Percentiles rank a stretch among this genome's conserved stretches.
phyloP scores from a whole-genome alignment of 64 coral and sea anemone species.

The Pocillopora damicornis region DNA sequence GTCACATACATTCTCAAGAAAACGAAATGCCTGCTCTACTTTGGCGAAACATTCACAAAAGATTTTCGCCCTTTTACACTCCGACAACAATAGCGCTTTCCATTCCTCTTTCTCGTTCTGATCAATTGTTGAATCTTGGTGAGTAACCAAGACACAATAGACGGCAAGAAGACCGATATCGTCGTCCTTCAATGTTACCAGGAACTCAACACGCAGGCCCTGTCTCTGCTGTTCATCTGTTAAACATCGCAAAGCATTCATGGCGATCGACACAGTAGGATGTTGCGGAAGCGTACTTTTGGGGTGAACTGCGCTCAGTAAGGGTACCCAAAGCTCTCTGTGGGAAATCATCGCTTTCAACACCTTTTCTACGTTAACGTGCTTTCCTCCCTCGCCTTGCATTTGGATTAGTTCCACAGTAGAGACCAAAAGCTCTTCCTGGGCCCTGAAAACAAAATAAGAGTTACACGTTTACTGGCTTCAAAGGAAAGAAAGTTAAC shows the following conservation, averaged over 20 bases:
- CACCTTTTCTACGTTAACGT: neutral
- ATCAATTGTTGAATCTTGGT: neutral
- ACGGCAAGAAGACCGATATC: neutral
- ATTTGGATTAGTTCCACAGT: neutral
- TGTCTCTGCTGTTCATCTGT: neutral
- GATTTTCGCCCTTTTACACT: neutral
- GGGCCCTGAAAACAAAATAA: neutral
- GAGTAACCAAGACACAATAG: neutral
- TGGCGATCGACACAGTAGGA: neutral
- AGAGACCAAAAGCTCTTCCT: neutral
- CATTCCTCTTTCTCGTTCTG: neutral
- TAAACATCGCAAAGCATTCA: neutral
- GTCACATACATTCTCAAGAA: neutral
- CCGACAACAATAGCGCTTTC: neutral
- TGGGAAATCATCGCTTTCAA: neutral
- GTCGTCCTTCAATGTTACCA: neutral
- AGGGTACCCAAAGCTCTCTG: neutral
- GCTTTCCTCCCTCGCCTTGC: neutral
- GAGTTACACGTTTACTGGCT: no score
- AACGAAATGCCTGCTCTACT: neutral
- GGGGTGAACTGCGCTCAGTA: conserved; percentile 3
- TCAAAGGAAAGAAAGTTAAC: neutral
- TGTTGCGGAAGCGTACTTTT: neutral
- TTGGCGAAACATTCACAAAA: neutral
- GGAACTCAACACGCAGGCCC: neutral